Conservation (phyloP, 92 coral and sea anemone species). For the Phenganax marumi region DNA sequence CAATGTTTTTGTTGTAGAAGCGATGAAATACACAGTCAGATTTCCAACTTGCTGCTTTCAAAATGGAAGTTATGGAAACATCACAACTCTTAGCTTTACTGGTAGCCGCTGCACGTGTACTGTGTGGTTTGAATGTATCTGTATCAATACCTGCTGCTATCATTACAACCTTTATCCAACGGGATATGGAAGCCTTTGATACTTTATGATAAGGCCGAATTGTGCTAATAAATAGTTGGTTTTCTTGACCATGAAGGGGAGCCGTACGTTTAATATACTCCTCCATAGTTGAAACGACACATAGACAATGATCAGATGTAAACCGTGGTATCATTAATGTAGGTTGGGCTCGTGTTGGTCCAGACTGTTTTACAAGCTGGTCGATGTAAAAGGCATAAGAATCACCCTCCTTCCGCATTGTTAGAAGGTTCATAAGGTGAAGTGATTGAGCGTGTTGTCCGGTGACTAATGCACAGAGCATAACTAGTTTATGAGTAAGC, state of each 20-base stretch:
- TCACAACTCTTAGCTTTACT: slow-evolving; percentile 34
- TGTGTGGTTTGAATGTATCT: slow-evolving; percentile 53
- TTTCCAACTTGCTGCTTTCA: slow-evolving; percentile 43
- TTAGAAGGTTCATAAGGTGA: slow-evolving; percentile 43
- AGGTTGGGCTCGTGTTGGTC: slow-evolving; percentile 55
- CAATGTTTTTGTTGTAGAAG: slow-evolving; percentile 19
- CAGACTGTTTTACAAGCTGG: slow-evolving; percentile 59
- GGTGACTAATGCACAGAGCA: slow-evolving; percentile 15
- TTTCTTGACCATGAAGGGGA: background rate
- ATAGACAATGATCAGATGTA: background rate
- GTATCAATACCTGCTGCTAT: slow-evolving; percentile 49
- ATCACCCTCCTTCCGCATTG: slow-evolving; percentile 18
- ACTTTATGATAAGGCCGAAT: background rate
- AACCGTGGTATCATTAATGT: slow-evolving; percentile 23
- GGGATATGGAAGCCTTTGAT: slow-evolving; percentile 4
- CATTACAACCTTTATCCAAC: slow-evolving; percentile 35
- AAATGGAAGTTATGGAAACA: slow-evolving; percentile 42
- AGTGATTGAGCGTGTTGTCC: slow-evolving; percentile 42
- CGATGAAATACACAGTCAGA: slow-evolving; percentile 7
- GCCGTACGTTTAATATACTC: slow-evolving; percentile 11
- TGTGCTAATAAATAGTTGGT: background rate
- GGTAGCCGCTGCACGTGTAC: slow-evolving; percentile 61
- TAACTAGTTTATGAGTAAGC: slow-evolving; percentile 18
- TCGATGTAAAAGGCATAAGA: slow-evolving; percentile 49
- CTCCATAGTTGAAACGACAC: background rate